Conservation (phyloP, 2,888 invertebrate genomes). For the Polylopha cassiicola region DNA sequence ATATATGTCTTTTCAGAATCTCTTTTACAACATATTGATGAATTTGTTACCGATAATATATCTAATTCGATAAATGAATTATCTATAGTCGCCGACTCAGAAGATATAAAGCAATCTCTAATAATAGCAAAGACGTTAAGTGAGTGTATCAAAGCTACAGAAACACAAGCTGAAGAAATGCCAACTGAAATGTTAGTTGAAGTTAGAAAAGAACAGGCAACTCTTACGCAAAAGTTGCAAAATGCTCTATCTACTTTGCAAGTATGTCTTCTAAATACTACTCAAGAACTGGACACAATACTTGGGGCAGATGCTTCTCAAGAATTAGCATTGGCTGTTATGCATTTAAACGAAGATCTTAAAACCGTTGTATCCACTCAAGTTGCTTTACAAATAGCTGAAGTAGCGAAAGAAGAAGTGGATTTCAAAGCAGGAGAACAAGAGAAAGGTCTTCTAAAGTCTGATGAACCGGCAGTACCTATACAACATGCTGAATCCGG, state of each 20-base stretch:
- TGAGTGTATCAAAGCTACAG: conserved; percentile 8
- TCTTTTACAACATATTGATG: conserved; percentile 21
- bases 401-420: background rate
- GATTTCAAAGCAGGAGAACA: too few relatives aligned
- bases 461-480: too few relatives aligned
- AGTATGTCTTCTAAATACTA: conserved; percentile 8
- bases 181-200: background rate
- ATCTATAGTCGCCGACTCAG: conserved; percentile 4
- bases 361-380: conserved; percentile 8
- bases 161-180: background rate
- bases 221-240: conserved; percentile 14
- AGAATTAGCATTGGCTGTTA: conserved; percentile 2
- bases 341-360: conserved; percentile 5
- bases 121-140: conserved; percentile 20
- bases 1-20: conserved; percentile 22
- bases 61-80: conserved; percentile 13
- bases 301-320: conserved; percentile 5
- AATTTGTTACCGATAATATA: conserved; percentile 17
- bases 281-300: conserved; percentile 5
- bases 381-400: background rate
- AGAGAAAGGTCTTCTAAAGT: too few relatives aligned
- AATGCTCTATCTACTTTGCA: conserved; percentile 15
- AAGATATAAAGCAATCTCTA: conserved; percentile 21
- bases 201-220: background rate
- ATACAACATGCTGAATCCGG: background rate